Evolutionary conservation across 2,888 invertebrate species (phyloP).

Genomic region (Bugulina stolonifera): DNA sequence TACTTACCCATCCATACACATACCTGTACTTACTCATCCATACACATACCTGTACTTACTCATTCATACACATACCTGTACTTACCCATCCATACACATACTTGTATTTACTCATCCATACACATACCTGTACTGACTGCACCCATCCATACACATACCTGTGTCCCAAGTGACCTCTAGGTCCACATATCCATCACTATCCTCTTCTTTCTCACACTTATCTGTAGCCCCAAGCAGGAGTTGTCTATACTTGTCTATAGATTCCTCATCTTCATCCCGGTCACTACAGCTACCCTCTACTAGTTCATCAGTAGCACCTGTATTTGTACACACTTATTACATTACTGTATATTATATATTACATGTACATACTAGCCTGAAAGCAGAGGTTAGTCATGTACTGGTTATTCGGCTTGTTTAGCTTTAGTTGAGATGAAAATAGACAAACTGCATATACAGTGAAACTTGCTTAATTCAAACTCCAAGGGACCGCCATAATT

Average conservation of each 20-base stretch:
- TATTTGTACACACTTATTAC: no score
- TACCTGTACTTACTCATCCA: neutral
- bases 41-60: neutral
- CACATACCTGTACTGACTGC: neutral
- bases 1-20: neutral
- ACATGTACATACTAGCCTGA: no score
- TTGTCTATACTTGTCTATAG: neutral
- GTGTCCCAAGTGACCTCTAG: neutral
- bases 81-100: neutral
- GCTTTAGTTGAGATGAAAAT: no score
- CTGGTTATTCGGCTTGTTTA: no score
- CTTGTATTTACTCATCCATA: neutral
- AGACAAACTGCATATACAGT: no score
- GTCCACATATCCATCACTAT: neutral
- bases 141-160: neutral
- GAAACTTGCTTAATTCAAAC: no score
- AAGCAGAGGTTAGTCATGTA: no score
- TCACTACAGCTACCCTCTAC: neutral
- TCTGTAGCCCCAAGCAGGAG: neutral
- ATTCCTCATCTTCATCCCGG: neutral
- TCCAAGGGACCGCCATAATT: no score
- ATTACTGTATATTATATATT: no score
- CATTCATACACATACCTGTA: neutral
- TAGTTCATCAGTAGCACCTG: no score
- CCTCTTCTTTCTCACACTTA: neutral